Conservation (phyloP, 2,113 vertebrate species). For the Cyprinodon variegatus region DNA sequence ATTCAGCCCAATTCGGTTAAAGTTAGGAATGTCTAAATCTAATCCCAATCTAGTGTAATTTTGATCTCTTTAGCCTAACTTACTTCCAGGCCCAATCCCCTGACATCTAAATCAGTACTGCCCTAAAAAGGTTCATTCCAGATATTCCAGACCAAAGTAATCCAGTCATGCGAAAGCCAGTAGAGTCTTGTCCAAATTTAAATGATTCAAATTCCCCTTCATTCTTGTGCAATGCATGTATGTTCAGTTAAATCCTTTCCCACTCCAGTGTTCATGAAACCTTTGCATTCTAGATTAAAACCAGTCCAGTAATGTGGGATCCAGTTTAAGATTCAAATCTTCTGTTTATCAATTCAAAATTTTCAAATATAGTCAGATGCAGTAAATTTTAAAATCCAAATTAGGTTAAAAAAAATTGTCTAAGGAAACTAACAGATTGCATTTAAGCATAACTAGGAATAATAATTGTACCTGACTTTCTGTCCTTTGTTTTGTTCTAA, state of each 20-base stretch:
- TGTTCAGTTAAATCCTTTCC: background rate
- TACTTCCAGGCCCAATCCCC: background rate
- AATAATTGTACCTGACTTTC: background rate
- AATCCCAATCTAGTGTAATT: background rate
- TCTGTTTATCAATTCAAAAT: too few relatives aligned
- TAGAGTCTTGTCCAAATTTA: background rate
- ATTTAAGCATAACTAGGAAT: background rate
- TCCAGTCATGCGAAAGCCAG: background rate
- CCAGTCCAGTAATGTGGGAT: background rate
- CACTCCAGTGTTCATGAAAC: background rate
- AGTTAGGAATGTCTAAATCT: background rate
- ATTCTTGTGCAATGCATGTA: background rate
- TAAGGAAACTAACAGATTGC: background rate
- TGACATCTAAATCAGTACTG: background rate
- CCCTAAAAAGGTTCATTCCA: background rate
- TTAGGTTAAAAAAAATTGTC: too few relatives aligned
- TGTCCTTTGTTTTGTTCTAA: background rate
- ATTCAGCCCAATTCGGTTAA: background rate
- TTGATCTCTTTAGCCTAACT: background rate
- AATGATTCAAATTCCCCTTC: background rate
- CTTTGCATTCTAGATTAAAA: background rate
- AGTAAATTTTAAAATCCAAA: too few relatives aligned
- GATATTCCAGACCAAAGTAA: background rate
- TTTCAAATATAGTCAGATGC: too few relatives aligned
- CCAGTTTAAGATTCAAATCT: background rate